Conservation (phyloP, 2,888 invertebrate genomes). For the Steinernema carpocapsae region DNA sequence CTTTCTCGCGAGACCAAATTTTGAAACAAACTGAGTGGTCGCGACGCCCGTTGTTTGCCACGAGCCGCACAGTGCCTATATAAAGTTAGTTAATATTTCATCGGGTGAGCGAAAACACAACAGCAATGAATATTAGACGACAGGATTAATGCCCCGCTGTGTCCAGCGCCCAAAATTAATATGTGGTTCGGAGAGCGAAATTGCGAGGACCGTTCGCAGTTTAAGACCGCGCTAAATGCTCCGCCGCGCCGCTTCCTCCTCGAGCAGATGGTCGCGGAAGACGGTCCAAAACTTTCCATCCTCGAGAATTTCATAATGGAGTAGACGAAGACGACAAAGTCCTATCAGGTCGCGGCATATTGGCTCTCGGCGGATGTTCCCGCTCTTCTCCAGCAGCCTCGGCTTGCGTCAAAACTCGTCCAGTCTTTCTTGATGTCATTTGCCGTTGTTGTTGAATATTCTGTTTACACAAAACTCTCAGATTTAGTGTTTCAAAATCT, state of each 20-base stretch:
- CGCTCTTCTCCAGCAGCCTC: neutral
- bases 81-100: constrained; percentile 35
- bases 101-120: constrained; percentile 29
- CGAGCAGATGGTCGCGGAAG: constrained; percentile 3
- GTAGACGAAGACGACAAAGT: too few species aligned
- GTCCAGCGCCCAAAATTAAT: constrained; percentile 28
- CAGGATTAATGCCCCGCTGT: constrained; percentile 23
- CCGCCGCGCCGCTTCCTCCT: neutral
- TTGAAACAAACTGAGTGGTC: neutral
- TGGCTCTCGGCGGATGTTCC: neutral
- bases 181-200: neutral
- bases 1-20: neutral
- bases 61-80: constrained; percentile 18
- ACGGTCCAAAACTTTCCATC: too few species aligned
- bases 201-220: neutral
- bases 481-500: constrained; percentile 2
- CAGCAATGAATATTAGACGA: constrained; percentile 33
- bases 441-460: neutral
- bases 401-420: neutral
- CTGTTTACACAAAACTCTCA: constrained; percentile 16
- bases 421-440: constrained; percentile 10
- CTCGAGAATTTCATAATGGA: too few species aligned
- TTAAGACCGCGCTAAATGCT: neutral
- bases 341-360: neutral
- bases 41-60: neutral